A percentile compares a stretch with the other conserved stretches of the same genome.
Evolutionary conservation across 1,140 invertebrate genomes (phyloP).

Genomic region (Rhynchophorus ferrugineus): DNA sequence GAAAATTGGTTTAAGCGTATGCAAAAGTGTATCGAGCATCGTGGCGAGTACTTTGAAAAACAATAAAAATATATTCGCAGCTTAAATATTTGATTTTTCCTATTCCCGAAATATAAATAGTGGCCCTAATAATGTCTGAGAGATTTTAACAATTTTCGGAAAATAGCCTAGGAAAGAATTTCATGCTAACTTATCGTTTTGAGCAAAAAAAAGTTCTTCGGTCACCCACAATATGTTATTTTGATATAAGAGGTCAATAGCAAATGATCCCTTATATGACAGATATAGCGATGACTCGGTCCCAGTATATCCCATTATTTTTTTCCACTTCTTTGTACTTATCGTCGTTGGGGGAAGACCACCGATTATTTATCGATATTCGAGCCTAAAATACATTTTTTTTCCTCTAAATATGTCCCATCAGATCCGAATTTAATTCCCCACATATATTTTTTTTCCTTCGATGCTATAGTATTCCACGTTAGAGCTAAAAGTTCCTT

Average conservation of each 20-base stretch:
- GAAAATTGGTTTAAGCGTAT: too few species aligned
- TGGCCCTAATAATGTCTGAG: conserved; percentile 8
- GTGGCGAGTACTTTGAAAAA: too few species aligned
- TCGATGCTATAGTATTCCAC: too few species aligned
- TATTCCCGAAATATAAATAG: too few species aligned
- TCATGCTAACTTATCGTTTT: conserved; percentile 13
- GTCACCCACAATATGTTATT: conserved; percentile 19
- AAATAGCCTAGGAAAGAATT: conserved; percentile 18
- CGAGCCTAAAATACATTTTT: neutral
- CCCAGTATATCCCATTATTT: conserved; percentile 18
- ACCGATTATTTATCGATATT: conserved; percentile 13
- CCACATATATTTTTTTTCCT: too few species aligned
- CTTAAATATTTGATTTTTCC: too few species aligned
- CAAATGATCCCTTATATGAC: conserved; percentile 23
- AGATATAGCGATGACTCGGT: conserved; percentile 17
- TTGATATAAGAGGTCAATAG: conserved; percentile 22
- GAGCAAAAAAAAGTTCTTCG: conserved; percentile 11
- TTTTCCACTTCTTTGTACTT: conserved; percentile 21
- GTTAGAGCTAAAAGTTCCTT: conserved; percentile 7
- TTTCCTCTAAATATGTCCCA: neutral
- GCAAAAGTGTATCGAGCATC: too few species aligned
- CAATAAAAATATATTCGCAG: too few species aligned
- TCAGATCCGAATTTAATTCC: too few species aligned
- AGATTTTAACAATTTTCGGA: conserved; percentile 13
- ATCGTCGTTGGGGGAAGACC: conserved; percentile 20